These are phyloP conservation scores for Megalops atlanticus DNA, from an alignment of 2,113 vertebrate genomes.

Conservation along the genomic window DNA sequence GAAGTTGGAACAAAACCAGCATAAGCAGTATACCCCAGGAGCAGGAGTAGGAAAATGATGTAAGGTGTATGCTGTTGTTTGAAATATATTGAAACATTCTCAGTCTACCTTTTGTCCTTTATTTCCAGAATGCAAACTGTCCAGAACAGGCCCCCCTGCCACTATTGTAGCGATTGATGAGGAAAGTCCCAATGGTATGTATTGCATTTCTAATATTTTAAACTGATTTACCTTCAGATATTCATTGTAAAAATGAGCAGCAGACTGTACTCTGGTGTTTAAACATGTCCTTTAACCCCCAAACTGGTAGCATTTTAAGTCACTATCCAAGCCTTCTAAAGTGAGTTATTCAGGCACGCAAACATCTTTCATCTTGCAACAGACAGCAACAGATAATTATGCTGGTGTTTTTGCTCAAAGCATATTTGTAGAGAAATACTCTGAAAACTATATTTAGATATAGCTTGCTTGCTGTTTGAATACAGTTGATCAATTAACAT, in stretches of 20 bases:
- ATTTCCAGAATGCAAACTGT: constrained; percentile 93
- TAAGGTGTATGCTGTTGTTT: not conserved
- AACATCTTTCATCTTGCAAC: not conserved
- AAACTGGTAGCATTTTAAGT: not conserved
- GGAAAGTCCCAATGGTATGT: constrained; percentile 95
- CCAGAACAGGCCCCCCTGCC: constrained; percentile 89
- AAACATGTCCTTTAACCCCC: not conserved
- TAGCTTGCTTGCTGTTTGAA: no score
- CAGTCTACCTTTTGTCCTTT: constrained; percentile 38
- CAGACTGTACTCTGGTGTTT: not conserved
- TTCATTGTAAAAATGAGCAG: constrained; percentile 11
- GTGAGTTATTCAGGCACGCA: not conserved
- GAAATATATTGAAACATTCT: not conserved
- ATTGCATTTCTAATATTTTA: not conserved
- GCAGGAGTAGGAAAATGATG: not conserved
- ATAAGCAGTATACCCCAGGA: not conserved
- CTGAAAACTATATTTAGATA: no score
- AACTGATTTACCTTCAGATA: not conserved
- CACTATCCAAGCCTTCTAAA: not conserved
- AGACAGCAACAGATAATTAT: no score
- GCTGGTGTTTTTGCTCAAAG: no score
- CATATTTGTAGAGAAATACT: no score
- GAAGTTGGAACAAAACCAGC: not conserved
- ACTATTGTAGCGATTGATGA: constrained; percentile 97
- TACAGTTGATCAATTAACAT: no score